Evolutionary conservation across 2,888 invertebrate genomes (phyloP).

Genomic region (Lepetodrilus schrolli): DNA sequence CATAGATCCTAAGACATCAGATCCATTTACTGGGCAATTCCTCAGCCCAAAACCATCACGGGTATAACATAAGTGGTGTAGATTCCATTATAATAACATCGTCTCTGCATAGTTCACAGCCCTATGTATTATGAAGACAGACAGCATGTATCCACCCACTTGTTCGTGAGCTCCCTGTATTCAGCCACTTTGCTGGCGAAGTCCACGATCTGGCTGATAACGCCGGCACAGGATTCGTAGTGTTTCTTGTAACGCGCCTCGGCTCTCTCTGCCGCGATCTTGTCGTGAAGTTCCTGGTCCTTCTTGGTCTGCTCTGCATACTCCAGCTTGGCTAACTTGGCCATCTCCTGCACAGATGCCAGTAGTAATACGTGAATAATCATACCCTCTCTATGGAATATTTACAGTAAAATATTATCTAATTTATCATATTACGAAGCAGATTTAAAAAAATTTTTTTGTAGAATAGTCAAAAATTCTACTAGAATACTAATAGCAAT

Average conservation of each 20-base stretch:
- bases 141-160: slow-evolving; percentile 64
- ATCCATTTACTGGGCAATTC: no score
- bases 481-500: no score
- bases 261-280: slow-evolving; percentile 71
- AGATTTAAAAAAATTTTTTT: background rate
- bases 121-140: no score
- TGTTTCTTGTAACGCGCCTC: slow-evolving; percentile 70
- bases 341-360: slow-evolving; percentile 72
- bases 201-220: slow-evolving; percentile 70
- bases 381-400: no score
- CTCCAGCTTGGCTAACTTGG: slow-evolving; percentile 68
- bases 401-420: background rate
- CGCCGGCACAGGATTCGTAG: slow-evolving; percentile 68
- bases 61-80: no score
- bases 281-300: slow-evolving; percentile 72
- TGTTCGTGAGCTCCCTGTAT: slow-evolving; percentile 73
- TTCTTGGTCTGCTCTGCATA: slow-evolving; percentile 70
- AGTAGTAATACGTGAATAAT: no score
- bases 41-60: no score
- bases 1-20: no score
- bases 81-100: no score
- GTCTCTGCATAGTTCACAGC: no score
- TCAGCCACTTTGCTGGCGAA: slow-evolving; percentile 72
- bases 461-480: no score
- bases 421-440: background rate